Conservation (phyloP, 2,113 vertebrate species). For the Sapajus apella region DNA sequence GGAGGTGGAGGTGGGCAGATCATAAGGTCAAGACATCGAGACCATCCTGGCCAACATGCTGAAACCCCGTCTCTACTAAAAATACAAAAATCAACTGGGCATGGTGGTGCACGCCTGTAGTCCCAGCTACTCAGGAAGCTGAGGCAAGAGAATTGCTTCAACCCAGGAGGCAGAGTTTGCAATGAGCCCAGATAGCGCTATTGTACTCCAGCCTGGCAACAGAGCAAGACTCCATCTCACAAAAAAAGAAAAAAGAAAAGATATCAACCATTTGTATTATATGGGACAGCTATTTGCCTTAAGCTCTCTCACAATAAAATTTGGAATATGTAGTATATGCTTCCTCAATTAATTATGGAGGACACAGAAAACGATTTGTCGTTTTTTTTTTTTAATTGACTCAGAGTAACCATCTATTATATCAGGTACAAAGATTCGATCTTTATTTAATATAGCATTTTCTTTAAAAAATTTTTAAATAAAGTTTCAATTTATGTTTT, state of each 20-base stretch:
- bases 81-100: too few species aligned
- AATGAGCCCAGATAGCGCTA: too few species aligned
- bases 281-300: neutral
- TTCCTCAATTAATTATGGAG: neutral
- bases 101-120: too few species aligned
- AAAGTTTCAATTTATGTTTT: slow-evolving; percentile 6
- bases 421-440: neutral
- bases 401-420: neutral
- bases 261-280: neutral
- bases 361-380: neutral
- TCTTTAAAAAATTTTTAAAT: neutral
- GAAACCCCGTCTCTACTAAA: too few species aligned
- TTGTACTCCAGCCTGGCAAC: too few species aligned
- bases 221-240: too few species aligned
- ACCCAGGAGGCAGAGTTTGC: too few species aligned
- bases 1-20: too few species aligned
- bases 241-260: neutral
- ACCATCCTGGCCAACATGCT: too few species aligned
- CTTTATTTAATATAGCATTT: neutral
- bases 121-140: too few species aligned
- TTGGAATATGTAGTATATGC: neutral
- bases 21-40: too few species aligned
- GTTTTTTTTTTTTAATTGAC: neutral
- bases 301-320: slow-evolving; percentile 16
- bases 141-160: too few species aligned